Evolutionary conservation across 2,888 invertebrate genomes (phyloP).

Genomic region (Palloptera scutellata): DNA sequence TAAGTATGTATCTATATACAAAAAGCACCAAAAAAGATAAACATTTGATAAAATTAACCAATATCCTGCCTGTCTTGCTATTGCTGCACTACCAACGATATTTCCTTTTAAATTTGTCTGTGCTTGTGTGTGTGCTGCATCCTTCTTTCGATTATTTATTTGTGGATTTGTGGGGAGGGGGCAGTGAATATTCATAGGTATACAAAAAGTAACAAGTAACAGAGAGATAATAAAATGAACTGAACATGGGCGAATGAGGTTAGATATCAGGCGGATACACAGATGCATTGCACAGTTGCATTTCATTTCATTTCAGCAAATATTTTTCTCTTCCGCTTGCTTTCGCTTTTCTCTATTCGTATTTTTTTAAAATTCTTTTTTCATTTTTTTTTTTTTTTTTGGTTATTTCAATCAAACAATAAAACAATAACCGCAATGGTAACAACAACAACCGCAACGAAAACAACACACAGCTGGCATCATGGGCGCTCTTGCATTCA

Average conservation of each 20-base stretch:
- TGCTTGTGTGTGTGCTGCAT: constrained; percentile 4
- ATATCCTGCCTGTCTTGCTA: constrained; percentile 43
- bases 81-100: constrained; percentile 36
- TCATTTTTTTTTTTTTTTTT: background rate
- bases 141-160: background rate
- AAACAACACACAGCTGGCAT: constrained; percentile 22
- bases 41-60: constrained; percentile 43
- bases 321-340: constrained; percentile 12
- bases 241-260: too few species aligned
- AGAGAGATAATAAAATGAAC: too few species aligned
- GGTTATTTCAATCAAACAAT: constrained; percentile 40
- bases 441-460: constrained; percentile 19
- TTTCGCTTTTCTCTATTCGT: constrained; percentile 16
- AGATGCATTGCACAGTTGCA: too few species aligned
- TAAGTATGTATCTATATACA: background rate
- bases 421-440: constrained; percentile 39
- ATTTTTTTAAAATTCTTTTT: too few species aligned
- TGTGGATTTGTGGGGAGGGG: too few species aligned
- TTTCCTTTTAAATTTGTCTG: constrained; percentile 36
- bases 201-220: too few species aligned
- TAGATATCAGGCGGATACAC: too few species aligned
- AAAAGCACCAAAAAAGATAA: constrained; percentile 28
- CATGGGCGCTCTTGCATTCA: constrained; percentile 21
- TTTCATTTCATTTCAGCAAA: background rate
- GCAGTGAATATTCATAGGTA: too few species aligned